Conservation (phyloP, 2,113 vertebrate species). For the Dolichotis patagonum region DNA sequence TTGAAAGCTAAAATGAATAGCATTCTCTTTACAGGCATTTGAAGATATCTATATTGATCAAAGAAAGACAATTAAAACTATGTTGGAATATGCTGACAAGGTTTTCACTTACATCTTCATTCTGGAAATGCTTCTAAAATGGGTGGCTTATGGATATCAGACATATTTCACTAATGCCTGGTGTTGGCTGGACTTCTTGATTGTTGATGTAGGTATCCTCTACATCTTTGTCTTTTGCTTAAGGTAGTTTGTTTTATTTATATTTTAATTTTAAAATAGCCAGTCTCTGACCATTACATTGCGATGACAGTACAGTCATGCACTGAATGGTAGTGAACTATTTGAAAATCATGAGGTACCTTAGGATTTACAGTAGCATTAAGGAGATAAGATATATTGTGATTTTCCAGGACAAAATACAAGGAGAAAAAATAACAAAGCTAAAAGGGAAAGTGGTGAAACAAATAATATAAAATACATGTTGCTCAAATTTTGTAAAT, state of each 20-base stretch:
- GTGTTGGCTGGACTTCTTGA: conserved; percentile 99
- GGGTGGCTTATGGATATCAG: conserved; percentile 98
- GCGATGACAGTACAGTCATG: neutral
- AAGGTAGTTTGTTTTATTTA: neutral
- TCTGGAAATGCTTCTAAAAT: conserved; percentile 98
- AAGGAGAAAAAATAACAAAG: neutral
- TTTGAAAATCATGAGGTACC: neutral
- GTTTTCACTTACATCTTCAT: conserved; percentile 99
- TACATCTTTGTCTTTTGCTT: neutral
- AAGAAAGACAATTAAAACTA: conserved; percentile 93
- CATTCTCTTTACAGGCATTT: conserved; percentile 91
- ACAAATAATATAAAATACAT: neutral
- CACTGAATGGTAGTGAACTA: neutral
- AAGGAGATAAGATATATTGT: neutral
- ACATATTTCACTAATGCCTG: conserved; percentile 99
- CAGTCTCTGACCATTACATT: neutral
- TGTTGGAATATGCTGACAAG: conserved; percentile 97
- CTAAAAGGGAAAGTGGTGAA: neutral
- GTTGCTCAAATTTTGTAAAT: neutral
- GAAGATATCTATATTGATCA: conserved; percentile 96
- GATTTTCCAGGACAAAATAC: neutral
- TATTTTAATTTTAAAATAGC: neutral
- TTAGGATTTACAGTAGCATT: neutral
- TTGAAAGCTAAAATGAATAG: conserved; percentile 50
- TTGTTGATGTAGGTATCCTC: conserved; percentile 95